A percentile compares a stretch with the other conserved stretches of the same genome.
phyloP scores from a whole-genome alignment of 2,113 vertebrate species.

The Balaeniceps rex region DNA sequence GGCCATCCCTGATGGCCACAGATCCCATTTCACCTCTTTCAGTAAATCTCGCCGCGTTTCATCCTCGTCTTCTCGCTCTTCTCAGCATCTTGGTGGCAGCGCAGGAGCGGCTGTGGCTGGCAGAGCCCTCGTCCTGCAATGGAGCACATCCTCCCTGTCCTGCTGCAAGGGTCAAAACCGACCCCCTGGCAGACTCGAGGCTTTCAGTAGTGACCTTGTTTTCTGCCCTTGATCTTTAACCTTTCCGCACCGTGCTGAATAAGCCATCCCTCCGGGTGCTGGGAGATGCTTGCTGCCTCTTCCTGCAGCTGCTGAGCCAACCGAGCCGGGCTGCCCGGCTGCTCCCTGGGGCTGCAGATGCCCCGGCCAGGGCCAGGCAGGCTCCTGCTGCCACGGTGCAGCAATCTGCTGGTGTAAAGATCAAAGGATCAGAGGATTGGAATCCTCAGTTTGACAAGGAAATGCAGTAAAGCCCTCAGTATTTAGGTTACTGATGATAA shows the following conservation, averaged over 20 bases:
- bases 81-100: neutral
- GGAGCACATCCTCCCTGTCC: neutral
- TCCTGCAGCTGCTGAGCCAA: neutral
- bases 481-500: neutral
- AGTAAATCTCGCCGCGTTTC: rapidly evolving
- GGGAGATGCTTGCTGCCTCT: neutral
- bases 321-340: neutral
- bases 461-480: neutral
- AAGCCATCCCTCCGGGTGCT: neutral
- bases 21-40: neutral
- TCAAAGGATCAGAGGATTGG: neutral
- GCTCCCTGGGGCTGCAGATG: neutral
- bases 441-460: neutral
- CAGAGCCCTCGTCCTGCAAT: neutral
- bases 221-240: neutral
- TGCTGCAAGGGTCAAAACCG: neutral
- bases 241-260: neutral
- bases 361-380: neutral
- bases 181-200: neutral
- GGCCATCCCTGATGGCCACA: rapidly evolving
- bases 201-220: neutral
- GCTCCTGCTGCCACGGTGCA: neutral
- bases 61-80: neutral
- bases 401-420: neutral
- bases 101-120: rapidly evolving